Evolutionary conservation across 2,797 vertebrate genomes (phyloP).

Genomic region (Cossypha niveicapilla): DNA sequence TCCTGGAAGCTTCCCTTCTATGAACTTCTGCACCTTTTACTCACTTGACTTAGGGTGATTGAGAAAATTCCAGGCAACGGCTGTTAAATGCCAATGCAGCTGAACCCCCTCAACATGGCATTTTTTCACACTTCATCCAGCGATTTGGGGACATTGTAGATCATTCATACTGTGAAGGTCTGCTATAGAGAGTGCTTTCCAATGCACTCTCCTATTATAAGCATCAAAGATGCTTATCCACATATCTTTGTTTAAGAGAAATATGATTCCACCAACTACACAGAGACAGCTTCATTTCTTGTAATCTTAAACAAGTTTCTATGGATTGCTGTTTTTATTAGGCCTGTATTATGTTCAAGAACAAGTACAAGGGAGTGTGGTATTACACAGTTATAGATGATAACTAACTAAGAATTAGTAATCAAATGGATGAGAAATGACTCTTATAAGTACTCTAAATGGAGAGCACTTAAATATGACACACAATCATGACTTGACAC

Average conservation of each 20-base stretch:
- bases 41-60: neutral
- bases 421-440: neutral
- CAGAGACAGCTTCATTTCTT: constrained; percentile 29
- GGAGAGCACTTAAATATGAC: neutral
- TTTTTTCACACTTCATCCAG: neutral
- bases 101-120: neutral
- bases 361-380: neutral
- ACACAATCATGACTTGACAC: neutral
- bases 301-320: neutral
- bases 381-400: neutral
- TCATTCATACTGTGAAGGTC: neutral
- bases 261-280: constrained; percentile 1
- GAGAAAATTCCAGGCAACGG: neutral
- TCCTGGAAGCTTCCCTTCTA: neutral
- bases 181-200: neutral
- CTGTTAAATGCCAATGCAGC: neutral
- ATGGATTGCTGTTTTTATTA: constrained; percentile 22
- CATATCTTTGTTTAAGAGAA: constrained; percentile 24
- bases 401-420: constrained; percentile 1
- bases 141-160: neutral
- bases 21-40: neutral
- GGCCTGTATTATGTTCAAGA: neutral
- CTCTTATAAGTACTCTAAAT: neutral
- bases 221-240: constrained; percentile 8
- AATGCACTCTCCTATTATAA: neutral